A percentile compares a stretch with the other conserved stretches of the same genome.
Conservation (phyloP, 2,797 vertebrate species). For the Fratercula arctica region DNA sequence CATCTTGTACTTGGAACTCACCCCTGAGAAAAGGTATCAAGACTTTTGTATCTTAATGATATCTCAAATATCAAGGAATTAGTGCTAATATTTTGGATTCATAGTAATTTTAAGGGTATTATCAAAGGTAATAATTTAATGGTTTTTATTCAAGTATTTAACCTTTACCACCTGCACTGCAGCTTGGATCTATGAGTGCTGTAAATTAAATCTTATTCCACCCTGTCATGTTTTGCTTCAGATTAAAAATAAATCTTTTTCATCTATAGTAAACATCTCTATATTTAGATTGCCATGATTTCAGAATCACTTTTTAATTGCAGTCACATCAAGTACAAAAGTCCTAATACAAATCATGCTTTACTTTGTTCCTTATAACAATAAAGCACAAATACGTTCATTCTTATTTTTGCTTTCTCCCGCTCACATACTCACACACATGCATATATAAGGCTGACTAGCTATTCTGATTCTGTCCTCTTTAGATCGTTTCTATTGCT, state of each 20-base stretch:
- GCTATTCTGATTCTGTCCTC: background rate
- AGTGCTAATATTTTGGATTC: background rate
- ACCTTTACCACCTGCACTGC: background rate
- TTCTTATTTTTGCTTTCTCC: background rate
- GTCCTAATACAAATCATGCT: background rate
- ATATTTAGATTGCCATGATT: background rate
- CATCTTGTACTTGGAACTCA: background rate
- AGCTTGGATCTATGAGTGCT: background rate
- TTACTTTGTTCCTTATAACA: background rate
- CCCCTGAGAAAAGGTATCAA: background rate
- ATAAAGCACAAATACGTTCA: background rate
- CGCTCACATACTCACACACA: background rate
- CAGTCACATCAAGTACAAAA: background rate
- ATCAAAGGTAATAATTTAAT: background rate
- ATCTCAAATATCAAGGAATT: background rate
- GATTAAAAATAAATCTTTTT: slow-evolving; percentile 17
- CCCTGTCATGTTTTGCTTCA: background rate
- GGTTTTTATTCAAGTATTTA: background rate
- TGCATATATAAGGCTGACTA: background rate
- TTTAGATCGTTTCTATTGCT: background rate
- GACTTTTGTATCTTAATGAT: background rate
- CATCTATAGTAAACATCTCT: background rate
- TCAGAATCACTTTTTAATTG: background rate
- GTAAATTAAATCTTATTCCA: background rate
- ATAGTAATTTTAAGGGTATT: background rate